These are phyloP conservation scores for Platypus cylindrus DNA, from an alignment of 2,888 invertebrate genomes.

Conservation along the genomic window DNA sequence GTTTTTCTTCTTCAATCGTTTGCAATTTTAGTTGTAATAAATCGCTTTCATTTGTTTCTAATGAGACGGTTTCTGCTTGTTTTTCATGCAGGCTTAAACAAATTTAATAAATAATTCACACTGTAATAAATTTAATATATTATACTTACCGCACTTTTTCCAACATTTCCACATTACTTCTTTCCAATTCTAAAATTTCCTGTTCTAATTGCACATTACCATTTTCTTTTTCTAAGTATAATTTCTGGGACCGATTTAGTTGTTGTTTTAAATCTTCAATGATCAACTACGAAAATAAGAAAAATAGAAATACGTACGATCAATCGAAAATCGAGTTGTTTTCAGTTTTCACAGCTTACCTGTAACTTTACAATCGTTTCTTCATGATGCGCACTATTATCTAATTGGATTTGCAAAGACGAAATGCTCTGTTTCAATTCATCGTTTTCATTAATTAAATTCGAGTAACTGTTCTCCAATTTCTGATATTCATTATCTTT, in stretches of 20 bases:
- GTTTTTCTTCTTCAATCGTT: constrained; percentile 18
- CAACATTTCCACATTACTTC: constrained; percentile 9
- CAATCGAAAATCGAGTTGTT: too few relatives aligned
- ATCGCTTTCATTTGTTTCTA: constrained; percentile 17
- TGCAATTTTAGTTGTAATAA: constrained; percentile 16
- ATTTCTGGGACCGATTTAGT: too few relatives aligned
- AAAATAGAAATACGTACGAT: too few relatives aligned
- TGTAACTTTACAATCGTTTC: constrained; percentile 19
- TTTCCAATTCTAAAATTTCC: constrained; percentile 15
- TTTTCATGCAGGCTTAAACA: constrained; percentile 9
- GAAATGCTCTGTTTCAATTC: constrained; percentile 18
- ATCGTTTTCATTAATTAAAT: constrained; percentile 26
- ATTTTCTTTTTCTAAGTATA: constrained; percentile 19
- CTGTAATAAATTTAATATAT: constrained; percentile 1
- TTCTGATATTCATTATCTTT: constrained; percentile 21
- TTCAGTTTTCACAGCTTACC: too few relatives aligned
- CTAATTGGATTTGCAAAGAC: too few relatives aligned
- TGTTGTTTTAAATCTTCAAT: too few relatives aligned
- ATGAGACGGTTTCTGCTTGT: constrained; percentile 12
- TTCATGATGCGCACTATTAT: constrained; percentile 11
- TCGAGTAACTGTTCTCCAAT: constrained; percentile 28
- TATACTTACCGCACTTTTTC: constrained; percentile 12
- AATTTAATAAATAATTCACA: too few relatives aligned
- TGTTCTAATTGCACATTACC: constrained; percentile 15
- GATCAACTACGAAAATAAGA: too few relatives aligned